Evolutionary conservation across 2,113 vertebrate species (phyloP), one percentile per base, ranked within the genome.

Genomic region (Melanerpes aurifrons): DNA sequence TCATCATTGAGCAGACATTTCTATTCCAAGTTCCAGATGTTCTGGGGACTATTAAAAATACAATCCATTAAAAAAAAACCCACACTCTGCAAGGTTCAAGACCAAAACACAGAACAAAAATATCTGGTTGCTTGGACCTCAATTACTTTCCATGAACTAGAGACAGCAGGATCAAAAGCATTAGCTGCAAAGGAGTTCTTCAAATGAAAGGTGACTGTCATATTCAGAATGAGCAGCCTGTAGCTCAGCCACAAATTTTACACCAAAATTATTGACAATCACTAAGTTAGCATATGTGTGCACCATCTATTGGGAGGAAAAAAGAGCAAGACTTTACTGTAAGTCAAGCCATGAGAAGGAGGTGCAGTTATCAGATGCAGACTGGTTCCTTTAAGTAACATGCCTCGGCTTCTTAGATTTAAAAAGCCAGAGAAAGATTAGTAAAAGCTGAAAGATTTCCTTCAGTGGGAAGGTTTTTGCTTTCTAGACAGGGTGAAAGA

Each of bases 371-470:
- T 58, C 69, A 80, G 31, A 82, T 43, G 31, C 15, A 63, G 43
- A 48, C 25, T 7, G 9, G 53, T 53, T 82, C 19, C 24, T 89
- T 89, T 85, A 89, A 67, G 61, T 53, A 40, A 78, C 6, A 4
- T 62, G 25, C 67, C 87, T 90, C 73, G 79, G 47, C 70, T 86
- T 67, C 63, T 83, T 72, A 82, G 70, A 82, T 89, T 79, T 89
- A 72, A 89, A 90, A 91, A 75, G 24, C 10, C 43, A 84, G 62
- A 61, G 29, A 74, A 74, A 88, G 29, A 35, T 57, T 24, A 24
- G 56, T 90, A 69, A 93, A 76, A 78, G 31, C 69, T 31, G 45
- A 62, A 84, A 72, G 45, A 78, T 54, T 86, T 72, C 80, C 73
- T 88, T 81, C 31, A 45, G 35, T 61, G 53, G 66, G 72, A 95